A percentile compares a stretch with the other conserved stretches of the same genome.
These are phyloP conservation scores for Paracanthobrama guichenoti DNA, from an alignment of 2,113 vertebrate genomes.

Conservation along the genomic window DNA sequence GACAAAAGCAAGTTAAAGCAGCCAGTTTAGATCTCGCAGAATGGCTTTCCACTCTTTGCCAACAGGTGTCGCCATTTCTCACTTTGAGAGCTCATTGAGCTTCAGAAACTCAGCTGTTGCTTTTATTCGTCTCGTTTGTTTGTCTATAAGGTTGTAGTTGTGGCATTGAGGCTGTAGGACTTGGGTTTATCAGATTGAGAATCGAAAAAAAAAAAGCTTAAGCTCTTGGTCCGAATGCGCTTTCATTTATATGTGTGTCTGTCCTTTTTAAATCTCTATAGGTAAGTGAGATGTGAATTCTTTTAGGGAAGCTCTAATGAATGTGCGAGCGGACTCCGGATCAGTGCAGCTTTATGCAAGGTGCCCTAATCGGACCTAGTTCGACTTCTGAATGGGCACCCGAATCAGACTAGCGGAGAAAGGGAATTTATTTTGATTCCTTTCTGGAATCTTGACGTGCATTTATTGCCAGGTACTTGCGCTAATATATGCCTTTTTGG, in stretches of 20 bases:
- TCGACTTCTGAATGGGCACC: conserved; percentile 61
- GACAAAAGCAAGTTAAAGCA: neutral
- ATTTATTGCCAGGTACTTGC: conserved; percentile 82
- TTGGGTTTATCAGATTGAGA: neutral
- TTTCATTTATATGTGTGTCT: conserved; percentile 40
- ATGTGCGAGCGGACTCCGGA: conserved; percentile 44
- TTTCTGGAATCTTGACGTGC: conserved; percentile 89
- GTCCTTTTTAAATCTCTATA: conserved; percentile 35
- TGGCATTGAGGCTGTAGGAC: conserved; percentile 2
- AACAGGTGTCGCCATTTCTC: conserved; percentile 34
- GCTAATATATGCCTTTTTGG: conserved; percentile 71
- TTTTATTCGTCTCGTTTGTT: neutral
- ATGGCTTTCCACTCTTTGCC: neutral
- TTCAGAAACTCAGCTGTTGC: neutral
- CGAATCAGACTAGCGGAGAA: conserved; percentile 82
- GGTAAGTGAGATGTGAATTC: conserved; percentile 26
- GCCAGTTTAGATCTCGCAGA: neutral
- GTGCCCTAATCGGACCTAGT: conserved; percentile 49
- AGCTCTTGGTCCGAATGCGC: neutral
- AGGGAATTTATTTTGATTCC: conserved; percentile 93
- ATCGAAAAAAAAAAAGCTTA: neutral
- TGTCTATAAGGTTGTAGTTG: neutral
- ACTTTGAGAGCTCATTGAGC: conserved; percentile 7
- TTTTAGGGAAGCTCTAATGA: conserved; percentile 36
- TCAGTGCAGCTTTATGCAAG: conserved; percentile 61